Percentiles rank a stretch among this genome's conserved stretches.
phyloP scores from a whole-genome alignment of 2,888 invertebrate species.

The Sarcophaga subvicina region DNA sequence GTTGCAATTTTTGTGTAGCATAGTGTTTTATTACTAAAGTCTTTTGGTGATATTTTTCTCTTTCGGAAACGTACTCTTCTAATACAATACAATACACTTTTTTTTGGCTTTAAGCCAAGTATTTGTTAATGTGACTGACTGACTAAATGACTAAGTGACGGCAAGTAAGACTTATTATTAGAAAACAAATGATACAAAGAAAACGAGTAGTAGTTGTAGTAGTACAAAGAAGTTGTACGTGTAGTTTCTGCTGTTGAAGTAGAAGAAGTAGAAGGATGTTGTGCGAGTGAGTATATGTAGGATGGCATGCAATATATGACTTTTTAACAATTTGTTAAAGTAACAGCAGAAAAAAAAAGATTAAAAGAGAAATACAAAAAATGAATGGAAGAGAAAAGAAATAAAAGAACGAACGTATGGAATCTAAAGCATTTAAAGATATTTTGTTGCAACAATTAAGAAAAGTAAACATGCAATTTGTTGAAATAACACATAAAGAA shows the following conservation, averaged over 20 bases:
- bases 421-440: conserved; percentile 49
- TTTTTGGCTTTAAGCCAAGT: conserved; percentile 60
- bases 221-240: conserved; percentile 9
- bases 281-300: conserved; percentile 24
- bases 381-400: conserved; percentile 45
- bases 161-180: conserved; percentile 16
- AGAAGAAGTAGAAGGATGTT: not conserved
- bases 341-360: conserved; percentile 44
- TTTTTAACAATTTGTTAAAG: conserved; percentile 65
- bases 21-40: conserved; percentile 1
- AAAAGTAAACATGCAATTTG: conserved; percentile 69
- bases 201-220: not conserved
- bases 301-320: conserved; percentile 63
- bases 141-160: not conserved
- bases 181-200: not conserved
- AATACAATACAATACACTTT: too few relatives aligned
- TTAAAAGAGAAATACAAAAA: conserved; percentile 45
- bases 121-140: conserved; percentile 43
- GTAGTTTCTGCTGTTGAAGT: not conserved
- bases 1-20: too few relatives aligned
- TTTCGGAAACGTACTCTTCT: too few relatives aligned
- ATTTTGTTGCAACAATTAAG: conserved; percentile 66
- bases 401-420: conserved; percentile 49
- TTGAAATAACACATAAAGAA: conserved; percentile 56
- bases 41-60: not conserved